Percentiles rank a stretch among this genome's conserved stretches.
phyloP scores from a whole-genome alignment of 2,797 vertebrate genomes.

The Eptatretus atami region DNA sequence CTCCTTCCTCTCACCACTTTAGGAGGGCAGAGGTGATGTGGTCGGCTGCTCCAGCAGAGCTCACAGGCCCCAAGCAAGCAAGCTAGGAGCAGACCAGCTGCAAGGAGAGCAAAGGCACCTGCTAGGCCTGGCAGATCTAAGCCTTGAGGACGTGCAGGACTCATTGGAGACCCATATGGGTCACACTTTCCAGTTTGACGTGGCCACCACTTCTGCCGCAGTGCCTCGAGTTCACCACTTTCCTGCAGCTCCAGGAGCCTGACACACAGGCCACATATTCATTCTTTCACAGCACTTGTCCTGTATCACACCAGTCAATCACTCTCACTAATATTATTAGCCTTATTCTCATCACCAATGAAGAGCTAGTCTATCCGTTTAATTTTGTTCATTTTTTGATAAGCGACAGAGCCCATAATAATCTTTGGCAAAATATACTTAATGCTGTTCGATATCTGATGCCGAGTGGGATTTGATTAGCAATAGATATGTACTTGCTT shows the following conservation, averaged over 20 bases:
- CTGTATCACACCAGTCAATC: no score
- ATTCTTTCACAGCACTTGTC: no score
- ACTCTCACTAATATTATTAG: no score
- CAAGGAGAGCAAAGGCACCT: slow-evolving; percentile 1
- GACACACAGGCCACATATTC: background rate
- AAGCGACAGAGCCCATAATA: no score
- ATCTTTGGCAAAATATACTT: no score
- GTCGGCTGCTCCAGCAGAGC: slow-evolving; percentile 3
- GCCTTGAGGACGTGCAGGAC: background rate
- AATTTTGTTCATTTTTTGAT: no score
- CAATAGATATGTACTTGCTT: no score
- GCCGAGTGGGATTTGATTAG: no score
- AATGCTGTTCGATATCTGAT: no score
- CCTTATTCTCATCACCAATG: no score
- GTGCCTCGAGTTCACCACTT: slow-evolving; percentile 1
- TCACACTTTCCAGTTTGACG: slow-evolving; percentile 1
- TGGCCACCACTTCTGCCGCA: slow-evolving; percentile 4
- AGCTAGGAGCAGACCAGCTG: background rate
- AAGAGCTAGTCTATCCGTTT: no score
- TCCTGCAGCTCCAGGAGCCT: slow-evolving; percentile 2
- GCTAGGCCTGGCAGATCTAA: slow-evolving; percentile 2
- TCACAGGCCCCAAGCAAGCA: slow-evolving; percentile 4
- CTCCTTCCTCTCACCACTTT: background rate
- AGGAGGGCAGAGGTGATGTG: slow-evolving; percentile 1
- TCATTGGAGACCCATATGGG: background rate